phyloP scores from a whole-genome alignment of 2,113 vertebrate genomes.

The Ictidomys tridecemlineatus region DNA sequence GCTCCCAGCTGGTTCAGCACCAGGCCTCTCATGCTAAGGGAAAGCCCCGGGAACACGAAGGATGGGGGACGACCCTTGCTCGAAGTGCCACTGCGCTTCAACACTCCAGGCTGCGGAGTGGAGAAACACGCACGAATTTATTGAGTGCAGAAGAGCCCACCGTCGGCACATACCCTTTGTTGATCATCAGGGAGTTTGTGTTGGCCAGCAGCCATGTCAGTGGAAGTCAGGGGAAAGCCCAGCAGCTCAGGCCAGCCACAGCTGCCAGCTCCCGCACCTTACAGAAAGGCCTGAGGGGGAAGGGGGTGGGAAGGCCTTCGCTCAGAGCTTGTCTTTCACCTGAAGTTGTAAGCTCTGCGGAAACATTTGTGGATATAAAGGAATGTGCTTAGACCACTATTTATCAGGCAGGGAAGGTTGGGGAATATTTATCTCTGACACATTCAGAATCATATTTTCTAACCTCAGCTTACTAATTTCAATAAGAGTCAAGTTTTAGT shows the following conservation, averaged over 20 bases:
- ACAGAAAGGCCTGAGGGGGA: neutral
- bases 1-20: slow-evolving; percentile 44
- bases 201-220: slow-evolving; percentile 32
- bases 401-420: neutral
- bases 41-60: neutral
- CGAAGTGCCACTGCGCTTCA: neutral
- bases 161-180: slow-evolving; percentile 20
- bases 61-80: neutral
- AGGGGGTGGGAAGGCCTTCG: neutral
- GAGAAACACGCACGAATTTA: neutral
- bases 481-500: neutral
- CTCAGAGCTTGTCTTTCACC: neutral
- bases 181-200: slow-evolving; percentile 67
- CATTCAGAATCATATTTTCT: neutral
- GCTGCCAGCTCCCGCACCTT: neutral
- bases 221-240: neutral
- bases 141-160: slow-evolving; percentile 28
- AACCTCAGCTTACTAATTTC: neutral
- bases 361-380: neutral
- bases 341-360: neutral
- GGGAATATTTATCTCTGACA: neutral
- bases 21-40: neutral
- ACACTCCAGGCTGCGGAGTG: neutral
- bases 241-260: neutral
- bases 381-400: neutral